A percentile compares a stretch with the other conserved stretches of the same genome.
phyloP scores from a whole-genome alignment of 2,113 vertebrate genomes.

The Elanus axillaris region DNA sequence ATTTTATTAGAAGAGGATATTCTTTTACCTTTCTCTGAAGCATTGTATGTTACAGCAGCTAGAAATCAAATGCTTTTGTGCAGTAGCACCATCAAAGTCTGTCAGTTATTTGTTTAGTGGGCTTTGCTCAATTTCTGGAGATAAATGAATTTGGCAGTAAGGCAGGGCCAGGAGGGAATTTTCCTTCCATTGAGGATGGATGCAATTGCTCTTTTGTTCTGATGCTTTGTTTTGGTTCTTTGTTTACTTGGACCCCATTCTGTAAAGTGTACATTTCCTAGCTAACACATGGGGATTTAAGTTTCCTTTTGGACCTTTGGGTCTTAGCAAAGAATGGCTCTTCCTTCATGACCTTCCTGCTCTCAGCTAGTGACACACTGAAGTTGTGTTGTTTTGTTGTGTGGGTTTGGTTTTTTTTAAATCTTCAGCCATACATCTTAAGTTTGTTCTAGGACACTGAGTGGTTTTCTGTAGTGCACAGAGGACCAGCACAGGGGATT shows the following conservation, averaged over 20 bases:
- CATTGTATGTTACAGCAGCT: background rate
- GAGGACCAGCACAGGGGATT: background rate
- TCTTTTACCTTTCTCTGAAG: background rate
- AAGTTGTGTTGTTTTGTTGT: background rate
- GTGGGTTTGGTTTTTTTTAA: fast-evolving
- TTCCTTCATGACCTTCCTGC: background rate
- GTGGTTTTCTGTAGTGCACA: background rate
- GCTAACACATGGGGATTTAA: background rate
- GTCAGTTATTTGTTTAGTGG: background rate
- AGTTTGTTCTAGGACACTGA: background rate
- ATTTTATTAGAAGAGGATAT: background rate
- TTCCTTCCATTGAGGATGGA: background rate
- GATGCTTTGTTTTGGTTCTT: background rate
- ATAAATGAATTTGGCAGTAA: background rate
- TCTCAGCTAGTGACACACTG: background rate
- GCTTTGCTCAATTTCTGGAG: background rate
- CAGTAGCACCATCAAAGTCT: background rate
- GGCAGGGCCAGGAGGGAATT: background rate
- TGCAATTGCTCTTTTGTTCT: background rate
- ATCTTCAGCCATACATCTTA: background rate
- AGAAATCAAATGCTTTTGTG: background rate
- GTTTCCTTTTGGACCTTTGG: background rate
- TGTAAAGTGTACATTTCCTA: background rate
- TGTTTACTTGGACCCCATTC: background rate
- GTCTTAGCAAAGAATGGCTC: background rate